phyloP scores from a whole-genome alignment of 1,140 invertebrate species.

The Magallana ariakensis region DNA sequence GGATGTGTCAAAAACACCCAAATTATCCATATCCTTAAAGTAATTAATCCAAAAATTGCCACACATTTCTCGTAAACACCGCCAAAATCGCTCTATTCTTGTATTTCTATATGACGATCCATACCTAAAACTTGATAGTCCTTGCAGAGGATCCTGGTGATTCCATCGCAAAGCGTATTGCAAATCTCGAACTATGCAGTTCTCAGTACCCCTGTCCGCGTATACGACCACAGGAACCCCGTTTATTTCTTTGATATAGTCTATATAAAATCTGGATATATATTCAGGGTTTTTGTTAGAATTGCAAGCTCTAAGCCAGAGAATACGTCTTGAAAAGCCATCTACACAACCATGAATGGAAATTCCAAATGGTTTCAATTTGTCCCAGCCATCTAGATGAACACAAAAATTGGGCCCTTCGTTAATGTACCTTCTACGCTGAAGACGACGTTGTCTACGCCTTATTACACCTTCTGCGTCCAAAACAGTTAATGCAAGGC shows the following conservation, averaged over 20 bases:
- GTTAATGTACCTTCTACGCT: conserved; percentile 27
- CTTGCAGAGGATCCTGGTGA: conserved; percentile 37
- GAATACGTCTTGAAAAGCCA: conserved; percentile 44
- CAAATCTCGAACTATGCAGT: conserved; percentile 34
- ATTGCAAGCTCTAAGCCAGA: conserved; percentile 45
- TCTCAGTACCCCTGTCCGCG: conserved; percentile 42
- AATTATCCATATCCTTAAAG: conserved; percentile 18
- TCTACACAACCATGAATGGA: conserved; percentile 42
- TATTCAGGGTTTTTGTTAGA: conserved; percentile 46
- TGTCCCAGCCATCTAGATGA: conserved; percentile 50
- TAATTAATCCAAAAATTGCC: not conserved
- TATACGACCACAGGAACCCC: conserved; percentile 35
- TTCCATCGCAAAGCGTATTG: conserved; percentile 39
- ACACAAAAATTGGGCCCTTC: conserved; percentile 50
- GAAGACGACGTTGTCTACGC: not conserved
- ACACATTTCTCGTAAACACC: conserved; percentile 17
- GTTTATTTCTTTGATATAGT: conserved; percentile 44
- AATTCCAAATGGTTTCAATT: conserved; percentile 47
- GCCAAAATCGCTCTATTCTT: conserved; percentile 46
- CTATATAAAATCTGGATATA: conserved; percentile 37
- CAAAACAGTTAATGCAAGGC: conserved; percentile 11
- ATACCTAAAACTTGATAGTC: conserved; percentile 46
- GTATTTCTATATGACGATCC: conserved; percentile 43
- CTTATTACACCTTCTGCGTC: conserved; percentile 11
- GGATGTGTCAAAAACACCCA: conserved; percentile 30